Conservation (phyloP, 1,140 invertebrate genomes). For the Gonatopus flavifemur region DNA sequence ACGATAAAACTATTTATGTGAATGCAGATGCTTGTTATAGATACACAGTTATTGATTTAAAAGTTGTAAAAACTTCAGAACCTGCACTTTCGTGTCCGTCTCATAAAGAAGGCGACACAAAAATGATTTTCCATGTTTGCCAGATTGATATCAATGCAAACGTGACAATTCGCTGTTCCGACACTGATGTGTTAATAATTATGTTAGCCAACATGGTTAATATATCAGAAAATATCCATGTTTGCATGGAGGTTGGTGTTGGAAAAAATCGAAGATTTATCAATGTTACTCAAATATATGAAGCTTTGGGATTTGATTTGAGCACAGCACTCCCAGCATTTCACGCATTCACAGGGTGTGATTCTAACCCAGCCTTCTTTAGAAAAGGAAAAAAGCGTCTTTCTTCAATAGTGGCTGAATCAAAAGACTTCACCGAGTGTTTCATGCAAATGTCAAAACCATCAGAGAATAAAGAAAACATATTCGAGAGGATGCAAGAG, state of each 20-base stretch:
- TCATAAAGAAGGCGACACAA: conserved; percentile 9
- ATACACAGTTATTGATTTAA: background rate
- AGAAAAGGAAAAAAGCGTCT: conserved; percentile 34
- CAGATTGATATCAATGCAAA: background rate
- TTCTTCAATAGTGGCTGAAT: conserved; percentile 14
- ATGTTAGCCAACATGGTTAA: conserved; percentile 36
- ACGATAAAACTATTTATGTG: background rate
- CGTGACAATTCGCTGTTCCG: conserved; percentile 22
- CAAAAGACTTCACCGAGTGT: background rate
- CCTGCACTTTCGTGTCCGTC: background rate
- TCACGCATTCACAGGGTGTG: conserved; percentile 50
- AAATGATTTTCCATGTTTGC: conserved; percentile 9
- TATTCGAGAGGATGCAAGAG: background rate
- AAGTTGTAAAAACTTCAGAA: background rate
- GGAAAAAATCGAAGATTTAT: conserved; percentile 29
- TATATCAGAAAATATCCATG: conserved; percentile 22
- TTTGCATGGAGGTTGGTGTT: conserved; percentile 27
- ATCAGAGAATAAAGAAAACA: no score
- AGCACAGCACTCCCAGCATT: conserved; percentile 37
- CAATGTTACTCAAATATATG: conserved; percentile 29
- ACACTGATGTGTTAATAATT: conserved; percentile 37
- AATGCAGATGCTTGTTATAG: background rate
- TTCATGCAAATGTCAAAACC: background rate
- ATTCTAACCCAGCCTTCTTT: conserved; percentile 44
- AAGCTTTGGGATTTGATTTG: conserved; percentile 29